These are phyloP conservation scores for Entomobrya multifasciata DNA, from an alignment of 2,888 invertebrate species.

Conservation along the genomic window DNA sequence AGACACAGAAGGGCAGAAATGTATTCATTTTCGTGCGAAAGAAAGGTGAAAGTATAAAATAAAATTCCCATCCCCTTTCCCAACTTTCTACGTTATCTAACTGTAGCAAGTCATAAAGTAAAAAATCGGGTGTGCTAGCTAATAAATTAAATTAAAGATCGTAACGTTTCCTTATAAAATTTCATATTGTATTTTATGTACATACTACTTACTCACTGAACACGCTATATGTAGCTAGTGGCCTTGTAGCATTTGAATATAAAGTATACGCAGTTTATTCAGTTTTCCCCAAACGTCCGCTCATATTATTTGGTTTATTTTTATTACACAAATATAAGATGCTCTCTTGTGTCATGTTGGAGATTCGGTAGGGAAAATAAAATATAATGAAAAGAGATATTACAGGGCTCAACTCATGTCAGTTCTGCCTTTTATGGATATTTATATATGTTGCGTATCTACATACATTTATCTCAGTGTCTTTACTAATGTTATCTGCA, in stretches of 20 bases:
- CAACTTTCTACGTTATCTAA: too few species aligned
- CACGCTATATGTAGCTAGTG: too few species aligned
- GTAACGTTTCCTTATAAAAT: conserved; percentile 39
- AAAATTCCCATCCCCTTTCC: neutral
- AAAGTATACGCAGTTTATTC: too few species aligned
- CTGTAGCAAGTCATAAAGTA: neutral
- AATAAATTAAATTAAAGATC: conserved; percentile 60
- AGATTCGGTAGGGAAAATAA: conserved; percentile 46
- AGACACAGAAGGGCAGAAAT: too few species aligned
- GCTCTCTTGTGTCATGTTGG: conserved; percentile 18
- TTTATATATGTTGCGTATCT: neutral
- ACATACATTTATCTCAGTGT: neutral
- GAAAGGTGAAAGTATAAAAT: conserved; percentile 73
- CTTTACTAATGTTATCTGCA: too few species aligned
- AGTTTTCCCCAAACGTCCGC: too few species aligned
- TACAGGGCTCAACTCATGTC: neutral
- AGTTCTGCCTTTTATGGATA: neutral
- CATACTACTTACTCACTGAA: too few species aligned
- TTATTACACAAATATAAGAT: too few species aligned
- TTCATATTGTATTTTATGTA: neutral
- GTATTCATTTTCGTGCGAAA: neutral
- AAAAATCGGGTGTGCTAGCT: conserved; percentile 18
- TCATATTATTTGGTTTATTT: too few species aligned
- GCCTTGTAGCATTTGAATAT: too few species aligned
- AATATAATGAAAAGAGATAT: too few species aligned